Percentiles rank a stretch among this genome's conserved stretches.
Conservation (phyloP, 1,140 invertebrate species). For the Cyrtorhinus lividipennis region DNA sequence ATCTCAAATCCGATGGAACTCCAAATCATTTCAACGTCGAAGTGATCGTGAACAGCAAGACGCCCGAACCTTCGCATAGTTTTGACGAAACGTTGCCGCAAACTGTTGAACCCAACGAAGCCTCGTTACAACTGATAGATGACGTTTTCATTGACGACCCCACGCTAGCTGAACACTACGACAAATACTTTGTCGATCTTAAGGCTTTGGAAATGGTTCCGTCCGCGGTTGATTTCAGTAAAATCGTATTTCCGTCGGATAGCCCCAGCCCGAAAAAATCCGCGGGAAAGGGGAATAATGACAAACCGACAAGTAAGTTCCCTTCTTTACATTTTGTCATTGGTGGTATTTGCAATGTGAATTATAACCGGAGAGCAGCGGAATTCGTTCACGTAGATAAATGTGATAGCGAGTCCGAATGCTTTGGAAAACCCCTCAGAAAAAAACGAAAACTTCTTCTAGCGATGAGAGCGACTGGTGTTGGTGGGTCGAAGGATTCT, state of each 20-base stretch:
- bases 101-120: background rate
- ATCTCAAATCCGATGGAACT: slow-evolving; percentile 1
- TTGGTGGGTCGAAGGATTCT: slow-evolving; percentile 17
- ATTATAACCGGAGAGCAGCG: slow-evolving; percentile 3
- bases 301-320: slow-evolving; percentile 15
- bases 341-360: slow-evolving; percentile 16
- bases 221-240: slow-evolving; percentile 11
- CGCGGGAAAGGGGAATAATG: background rate
- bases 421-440: slow-evolving; percentile 17
- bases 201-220: slow-evolving; percentile 17
- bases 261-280: slow-evolving; percentile 7
- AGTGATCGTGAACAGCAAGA: slow-evolving; percentile 17
- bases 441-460: slow-evolving; percentile 21
- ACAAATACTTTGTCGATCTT: slow-evolving; percentile 20
- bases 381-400: slow-evolving; percentile 19
- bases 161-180: slow-evolving; percentile 13
- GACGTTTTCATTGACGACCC: slow-evolving; percentile 18
- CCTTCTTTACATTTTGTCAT: slow-evolving; percentile 20
- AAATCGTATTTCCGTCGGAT: slow-evolving; percentile 15
- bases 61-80: background rate
- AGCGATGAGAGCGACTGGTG: slow-evolving; percentile 20
- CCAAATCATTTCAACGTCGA: slow-evolving; percentile 18
- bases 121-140: slow-evolving; percentile 7
- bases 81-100: slow-evolving; percentile 1
- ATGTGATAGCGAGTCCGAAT: slow-evolving; percentile 22